Evolutionary conservation across 2,113 vertebrate species (phyloP), one percentile per base, ranked within the genome.

Genomic region (Hemicordylus capensis): DNA sequence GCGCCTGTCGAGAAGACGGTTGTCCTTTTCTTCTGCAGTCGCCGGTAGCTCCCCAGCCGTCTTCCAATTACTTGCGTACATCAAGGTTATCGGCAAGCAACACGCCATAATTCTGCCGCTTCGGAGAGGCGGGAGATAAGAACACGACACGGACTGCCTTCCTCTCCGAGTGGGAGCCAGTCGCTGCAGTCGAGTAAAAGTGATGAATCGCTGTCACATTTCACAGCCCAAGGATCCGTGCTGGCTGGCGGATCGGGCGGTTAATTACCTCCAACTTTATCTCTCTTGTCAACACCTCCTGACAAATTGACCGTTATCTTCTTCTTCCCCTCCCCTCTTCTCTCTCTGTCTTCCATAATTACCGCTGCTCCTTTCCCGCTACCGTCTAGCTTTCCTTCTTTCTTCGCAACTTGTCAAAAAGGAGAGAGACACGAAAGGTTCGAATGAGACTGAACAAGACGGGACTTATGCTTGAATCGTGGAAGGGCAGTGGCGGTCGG

Each of bases 251-350:
- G 91, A 89, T 91, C 93, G 92, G 89, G 82, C 87, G 91, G 75
- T 91, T 95, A 92, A 96, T 96, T 92, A 94, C 93, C 91, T 91
- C 90, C 90, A 94, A 93, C 86, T 95, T 92, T 94, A 95, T 96
- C 94, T 92, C 95, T 91, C 93, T 92, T 93, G 94, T 96, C 95
- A 95, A 93, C 12, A 51, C 87, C 85, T 88, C 89, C 87, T 95
- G 94, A 95, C 92, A 95, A 94, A 95, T 46, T 90, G 91, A 86
- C 89, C 67, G 17, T 95, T 95, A 94, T 95, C 91, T 10, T 17
- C 10, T 3, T 54, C 51, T 54, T n/a, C n/a, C 51, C 17, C 17
- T 54, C 12, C 12, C 17, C 17, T 17, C 48, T 93, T 93, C 93
- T 87, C 92, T 89, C 58, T 12, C 10, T 11, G 39, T 93, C 91